These are phyloP conservation scores for Stenodera caucasica DNA, from an alignment of 2,888 invertebrate genomes.

Conservation along the genomic window DNA sequence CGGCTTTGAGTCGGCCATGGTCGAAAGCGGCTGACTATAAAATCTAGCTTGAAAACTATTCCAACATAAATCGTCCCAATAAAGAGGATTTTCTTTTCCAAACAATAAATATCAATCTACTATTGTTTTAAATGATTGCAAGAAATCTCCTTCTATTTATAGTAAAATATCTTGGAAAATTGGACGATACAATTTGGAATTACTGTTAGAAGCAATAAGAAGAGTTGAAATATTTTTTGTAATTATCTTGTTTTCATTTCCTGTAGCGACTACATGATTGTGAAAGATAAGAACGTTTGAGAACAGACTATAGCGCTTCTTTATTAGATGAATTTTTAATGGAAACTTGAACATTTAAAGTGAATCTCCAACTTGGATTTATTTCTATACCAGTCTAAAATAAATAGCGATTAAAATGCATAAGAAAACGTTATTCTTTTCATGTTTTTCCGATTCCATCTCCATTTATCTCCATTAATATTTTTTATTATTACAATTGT, in stretches of 20 bases:
- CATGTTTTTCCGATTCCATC: neutral
- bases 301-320: neutral
- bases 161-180: no score
- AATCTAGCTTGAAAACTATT: no score
- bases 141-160: no score
- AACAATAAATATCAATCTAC: no score
- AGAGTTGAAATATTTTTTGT: neutral
- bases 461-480: neutral
- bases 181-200: no score
- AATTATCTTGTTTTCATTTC: neutral
- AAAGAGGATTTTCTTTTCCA: no score
- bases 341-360: neutral
- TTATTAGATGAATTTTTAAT: slow-evolving; percentile 5
- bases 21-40: no score
- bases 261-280: neutral
- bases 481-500: neutral
- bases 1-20: no score
- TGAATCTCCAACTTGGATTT: neutral
- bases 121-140: no score
- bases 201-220: no score
- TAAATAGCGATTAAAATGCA: slow-evolving; percentile 5
- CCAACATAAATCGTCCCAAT: no score
- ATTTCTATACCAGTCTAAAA: neutral
- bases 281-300: neutral
- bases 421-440: neutral